Evolutionary conservation across 2,888 invertebrate species (phyloP).

Genomic region (Danaus chrysippus): DNA sequence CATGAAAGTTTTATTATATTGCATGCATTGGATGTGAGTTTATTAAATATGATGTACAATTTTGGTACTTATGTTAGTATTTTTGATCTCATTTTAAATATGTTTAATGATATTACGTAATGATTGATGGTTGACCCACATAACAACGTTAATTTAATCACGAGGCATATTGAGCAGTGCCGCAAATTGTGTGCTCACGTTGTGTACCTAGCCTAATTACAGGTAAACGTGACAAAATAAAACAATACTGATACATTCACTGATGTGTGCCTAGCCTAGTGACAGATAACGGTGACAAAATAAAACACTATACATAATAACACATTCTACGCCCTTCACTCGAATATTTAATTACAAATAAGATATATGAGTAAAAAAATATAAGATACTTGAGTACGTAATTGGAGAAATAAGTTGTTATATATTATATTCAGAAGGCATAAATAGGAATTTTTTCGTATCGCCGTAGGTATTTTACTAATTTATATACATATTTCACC

Average conservation of each 20-base stretch:
- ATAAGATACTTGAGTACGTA: too few relatives aligned
- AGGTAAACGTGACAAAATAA: conserved; percentile 22
- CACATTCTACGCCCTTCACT: too few relatives aligned
- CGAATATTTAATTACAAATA: too few relatives aligned
- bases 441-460: too few relatives aligned
- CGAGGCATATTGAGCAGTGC: conserved; percentile 27
- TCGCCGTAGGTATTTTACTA: too few relatives aligned
- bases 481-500: too few relatives aligned
- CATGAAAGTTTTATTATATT: too few relatives aligned
- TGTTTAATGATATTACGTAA: conserved; percentile 43
- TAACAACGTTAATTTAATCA: conserved; percentile 39
- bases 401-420: too few relatives aligned
- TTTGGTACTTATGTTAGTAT: conserved; percentile 29
- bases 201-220: conserved; percentile 34
- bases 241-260: conserved; percentile 19
- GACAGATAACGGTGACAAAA: neutral
- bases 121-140: conserved; percentile 55
- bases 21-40: neutral
- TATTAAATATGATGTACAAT: neutral
- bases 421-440: too few relatives aligned
- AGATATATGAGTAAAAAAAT: too few relatives aligned
- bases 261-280: conserved; percentile 54
- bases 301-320: neutral
- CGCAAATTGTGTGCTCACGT: conserved; percentile 23
- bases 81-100: conserved; percentile 47